A percentile compares a stretch with the other conserved stretches of the same genome.
These are phyloP conservation scores for Papilio glaucus DNA, from an alignment of 1,140 invertebrate genomes.

Conservation along the genomic window DNA sequence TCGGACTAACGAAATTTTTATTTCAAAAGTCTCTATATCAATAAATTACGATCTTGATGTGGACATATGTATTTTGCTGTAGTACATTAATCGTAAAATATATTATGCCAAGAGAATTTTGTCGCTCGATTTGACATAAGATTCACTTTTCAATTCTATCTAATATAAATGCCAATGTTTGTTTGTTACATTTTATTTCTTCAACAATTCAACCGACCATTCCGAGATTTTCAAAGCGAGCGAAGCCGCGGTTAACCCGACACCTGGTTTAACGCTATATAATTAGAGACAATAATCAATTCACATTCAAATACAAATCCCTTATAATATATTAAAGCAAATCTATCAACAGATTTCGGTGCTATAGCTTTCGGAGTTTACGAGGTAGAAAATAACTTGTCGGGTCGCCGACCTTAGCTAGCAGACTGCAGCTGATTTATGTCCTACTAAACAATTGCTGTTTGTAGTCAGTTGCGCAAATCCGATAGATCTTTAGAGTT, in stretches of 20 bases:
- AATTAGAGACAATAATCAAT: not conserved
- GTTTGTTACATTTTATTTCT: no score
- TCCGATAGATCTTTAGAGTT: not conserved
- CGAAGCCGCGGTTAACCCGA: no score
- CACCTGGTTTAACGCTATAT: not conserved
- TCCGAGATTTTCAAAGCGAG: no score
- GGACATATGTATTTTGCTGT: constrained; percentile 15
- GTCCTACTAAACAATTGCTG: not conserved
- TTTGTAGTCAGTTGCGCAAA: not conserved
- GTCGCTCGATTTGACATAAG: constrained; percentile 2
- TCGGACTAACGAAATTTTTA: not conserved
- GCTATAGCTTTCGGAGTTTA: not conserved
- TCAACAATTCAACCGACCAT: no score
- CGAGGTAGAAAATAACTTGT: not conserved
- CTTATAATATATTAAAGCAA: not conserved
- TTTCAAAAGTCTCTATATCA: not conserved
- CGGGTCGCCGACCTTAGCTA: not conserved
- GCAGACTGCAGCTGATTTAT: not conserved
- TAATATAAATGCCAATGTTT: no score
- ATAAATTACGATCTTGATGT: constrained; percentile 3
- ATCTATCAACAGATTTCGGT: constrained; percentile 7
- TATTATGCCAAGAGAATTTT: constrained; percentile 9
- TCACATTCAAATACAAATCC: not conserved
- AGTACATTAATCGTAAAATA: constrained; percentile 22
- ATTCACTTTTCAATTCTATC: not conserved